Percentiles rank a stretch among this genome's conserved stretches.
Evolutionary conservation across 2,113 vertebrate species (phyloP).

Genomic region (Cheirogaleus medius): DNA sequence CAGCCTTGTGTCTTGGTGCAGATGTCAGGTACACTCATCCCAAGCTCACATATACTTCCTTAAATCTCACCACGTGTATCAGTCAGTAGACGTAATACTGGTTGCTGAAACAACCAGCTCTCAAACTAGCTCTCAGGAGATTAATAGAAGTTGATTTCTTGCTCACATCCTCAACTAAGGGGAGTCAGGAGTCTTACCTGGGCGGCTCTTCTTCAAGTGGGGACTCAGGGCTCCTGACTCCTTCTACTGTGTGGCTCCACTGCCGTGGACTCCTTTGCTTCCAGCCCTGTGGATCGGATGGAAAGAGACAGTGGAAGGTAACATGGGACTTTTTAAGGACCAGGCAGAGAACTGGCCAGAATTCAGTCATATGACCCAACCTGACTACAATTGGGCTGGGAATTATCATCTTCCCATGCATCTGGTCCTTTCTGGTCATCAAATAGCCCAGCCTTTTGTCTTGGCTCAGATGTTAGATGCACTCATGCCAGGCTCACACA

Average conservation of each 20-base stretch:
- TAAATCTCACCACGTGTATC: neutral
- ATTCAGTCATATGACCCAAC: neutral
- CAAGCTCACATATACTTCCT: neutral
- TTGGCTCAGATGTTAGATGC: no score
- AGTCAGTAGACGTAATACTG: neutral
- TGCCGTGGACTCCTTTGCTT: neutral
- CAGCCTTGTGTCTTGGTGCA: neutral
- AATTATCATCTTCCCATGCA: neutral
- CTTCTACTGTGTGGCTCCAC: no score
- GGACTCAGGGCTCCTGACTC: neutral
- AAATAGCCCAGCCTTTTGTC: neutral
- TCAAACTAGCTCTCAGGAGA: neutral
- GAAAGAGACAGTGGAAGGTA: neutral
- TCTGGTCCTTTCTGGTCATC: neutral
- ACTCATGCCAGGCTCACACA: no score
- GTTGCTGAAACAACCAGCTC: neutral
- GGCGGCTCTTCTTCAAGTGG: neutral
- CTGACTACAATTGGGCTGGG: neutral
- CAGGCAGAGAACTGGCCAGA: neutral
- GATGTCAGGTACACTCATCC: no score
- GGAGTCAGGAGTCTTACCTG: neutral
- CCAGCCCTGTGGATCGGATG: neutral
- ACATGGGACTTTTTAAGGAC: neutral
- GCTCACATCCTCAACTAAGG: neutral
- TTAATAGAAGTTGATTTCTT: neutral